phyloP scores from a whole-genome alignment of 2,888 invertebrate species.

The Leptopilina drosophilae region DNA sequence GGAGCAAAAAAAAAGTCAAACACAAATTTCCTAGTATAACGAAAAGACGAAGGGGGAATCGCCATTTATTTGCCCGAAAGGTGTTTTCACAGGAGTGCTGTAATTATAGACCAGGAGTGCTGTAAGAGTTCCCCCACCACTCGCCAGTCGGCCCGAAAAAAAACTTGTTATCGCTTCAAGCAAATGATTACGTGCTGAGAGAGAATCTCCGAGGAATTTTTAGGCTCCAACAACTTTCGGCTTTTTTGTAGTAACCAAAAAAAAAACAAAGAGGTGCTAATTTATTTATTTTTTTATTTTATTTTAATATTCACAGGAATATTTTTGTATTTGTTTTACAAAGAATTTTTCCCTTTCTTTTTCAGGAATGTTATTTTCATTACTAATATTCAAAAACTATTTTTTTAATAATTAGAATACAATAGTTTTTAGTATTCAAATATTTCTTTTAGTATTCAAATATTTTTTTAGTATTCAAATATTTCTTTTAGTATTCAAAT shows the following conservation, averaged over 20 bases:
- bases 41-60: conserved; percentile 3
- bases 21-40: conserved; percentile 17
- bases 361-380: too few relatives aligned
- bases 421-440: too few relatives aligned
- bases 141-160: background rate
- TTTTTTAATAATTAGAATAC: too few relatives aligned
- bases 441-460: background rate
- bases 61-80: conserved; percentile 20
- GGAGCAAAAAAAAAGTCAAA: conserved; percentile 14
- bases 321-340: too few relatives aligned
- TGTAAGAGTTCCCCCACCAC: background rate
- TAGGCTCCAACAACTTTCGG: background rate
- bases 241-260: background rate
- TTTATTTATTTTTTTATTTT: too few relatives aligned
- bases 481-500: background rate
- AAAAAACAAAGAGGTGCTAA: too few relatives aligned
- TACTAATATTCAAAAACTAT: too few relatives aligned
- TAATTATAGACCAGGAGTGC: conserved; percentile 36
- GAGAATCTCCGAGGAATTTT: conserved; percentile 22
- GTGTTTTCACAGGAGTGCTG: conserved; percentile 26
- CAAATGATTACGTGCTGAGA: background rate
- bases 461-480: background rate
- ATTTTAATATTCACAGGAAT: too few relatives aligned
- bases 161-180: conserved; percentile 36
- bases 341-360: too few relatives aligned